Evolutionary conservation across 1,140 invertebrate genomes (phyloP).

Genomic region (Drosophila punjabiensis): DNA sequence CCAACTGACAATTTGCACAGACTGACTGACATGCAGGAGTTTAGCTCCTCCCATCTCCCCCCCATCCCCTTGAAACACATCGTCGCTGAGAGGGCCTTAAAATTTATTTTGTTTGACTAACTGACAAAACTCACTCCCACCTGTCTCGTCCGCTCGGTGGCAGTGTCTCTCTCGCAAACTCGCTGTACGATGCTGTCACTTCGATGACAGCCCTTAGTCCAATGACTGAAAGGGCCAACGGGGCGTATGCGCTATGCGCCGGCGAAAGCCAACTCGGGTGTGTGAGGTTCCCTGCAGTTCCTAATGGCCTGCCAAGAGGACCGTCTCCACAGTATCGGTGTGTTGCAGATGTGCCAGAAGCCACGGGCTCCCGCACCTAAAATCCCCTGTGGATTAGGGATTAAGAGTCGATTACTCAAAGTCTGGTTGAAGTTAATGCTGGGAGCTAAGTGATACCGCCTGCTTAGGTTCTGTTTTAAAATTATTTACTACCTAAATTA

Average conservation of each 20-base stretch:
- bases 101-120: conserved; percentile 67
- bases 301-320: conserved; percentile 90
- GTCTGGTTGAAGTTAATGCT: conserved; percentile 77
- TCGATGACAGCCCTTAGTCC: conserved; percentile 48
- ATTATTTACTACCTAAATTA: not conserved
- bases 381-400: conserved; percentile 91
- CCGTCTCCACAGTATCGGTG: conserved; percentile 60
- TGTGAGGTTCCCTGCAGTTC: conserved; percentile 89
- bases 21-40: conserved; percentile 58
- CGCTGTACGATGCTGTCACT: conserved; percentile 52
- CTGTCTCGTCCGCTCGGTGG: conserved; percentile 26
- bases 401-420: conserved; percentile 88
- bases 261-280: conserved; percentile 87
- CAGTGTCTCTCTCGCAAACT: conserved; percentile 17
- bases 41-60: conserved; percentile 5
- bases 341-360: conserved; percentile 41
- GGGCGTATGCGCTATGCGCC: conserved; percentile 53
- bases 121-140: conserved; percentile 53
- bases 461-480: not conserved
- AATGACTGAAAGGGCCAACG: conserved; percentile 24
- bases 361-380: conserved; percentile 90
- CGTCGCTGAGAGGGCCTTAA: conserved; percentile 32
- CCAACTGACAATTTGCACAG: conserved; percentile 73
- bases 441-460: not conserved
- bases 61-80: not conserved